phyloP scores from a whole-genome alignment of 2,797 vertebrate genomes.

The Tiaroga cobitis region DNA sequence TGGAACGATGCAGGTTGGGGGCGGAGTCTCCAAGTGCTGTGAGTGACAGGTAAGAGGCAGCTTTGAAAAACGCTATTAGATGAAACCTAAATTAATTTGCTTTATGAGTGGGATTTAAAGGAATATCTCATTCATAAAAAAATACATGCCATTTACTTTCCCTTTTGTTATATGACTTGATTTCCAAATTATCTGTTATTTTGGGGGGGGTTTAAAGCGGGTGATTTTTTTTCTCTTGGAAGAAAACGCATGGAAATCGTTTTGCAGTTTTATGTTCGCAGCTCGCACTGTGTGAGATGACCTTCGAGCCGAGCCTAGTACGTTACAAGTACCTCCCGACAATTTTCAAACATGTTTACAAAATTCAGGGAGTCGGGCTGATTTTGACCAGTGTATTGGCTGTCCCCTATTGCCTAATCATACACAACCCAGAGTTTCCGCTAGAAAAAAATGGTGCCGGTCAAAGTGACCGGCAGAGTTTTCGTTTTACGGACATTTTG shows the following conservation, averaged over 20 bases:
- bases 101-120: background rate
- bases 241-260: background rate
- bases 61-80: background rate
- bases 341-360: background rate
- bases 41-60: constrained; percentile 89
- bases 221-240: background rate
- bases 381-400: background rate
- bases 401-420: background rate
- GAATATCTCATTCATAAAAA: background rate
- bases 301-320: background rate
- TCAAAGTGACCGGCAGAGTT: too few relatives aligned
- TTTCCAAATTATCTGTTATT: background rate
- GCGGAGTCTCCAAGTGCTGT: constrained; percentile 97
- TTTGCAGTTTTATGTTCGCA: background rate
- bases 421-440: background rate
- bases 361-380: background rate
- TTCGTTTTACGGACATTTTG: too few relatives aligned
- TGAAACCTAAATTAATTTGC: background rate
- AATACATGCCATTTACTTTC: background rate
- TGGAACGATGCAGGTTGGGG: constrained; percentile 98
- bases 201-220: background rate
- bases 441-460: too few relatives aligned
- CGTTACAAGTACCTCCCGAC: background rate
- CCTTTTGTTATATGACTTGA: background rate
- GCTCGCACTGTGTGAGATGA: background rate